Evolutionary conservation across 2,888 invertebrate species (phyloP).

Genomic region (Drosophila multiciliata): DNA sequence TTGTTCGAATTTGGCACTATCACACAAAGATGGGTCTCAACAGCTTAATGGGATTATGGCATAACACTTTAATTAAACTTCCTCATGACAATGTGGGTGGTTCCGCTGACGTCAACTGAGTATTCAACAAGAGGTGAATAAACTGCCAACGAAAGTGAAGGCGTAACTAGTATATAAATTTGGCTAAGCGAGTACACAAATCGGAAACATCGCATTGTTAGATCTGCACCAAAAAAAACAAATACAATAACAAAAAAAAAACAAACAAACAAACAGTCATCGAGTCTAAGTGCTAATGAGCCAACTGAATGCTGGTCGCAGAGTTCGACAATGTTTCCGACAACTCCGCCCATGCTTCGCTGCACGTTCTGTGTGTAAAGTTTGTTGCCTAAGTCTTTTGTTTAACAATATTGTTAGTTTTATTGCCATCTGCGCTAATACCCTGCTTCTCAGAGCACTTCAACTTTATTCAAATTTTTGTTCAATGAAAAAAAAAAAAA

Average conservation of each 20-base stretch:
- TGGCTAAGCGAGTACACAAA: constrained; percentile 6
- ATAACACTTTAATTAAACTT: constrained; percentile 35
- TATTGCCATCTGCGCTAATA: constrained; percentile 1
- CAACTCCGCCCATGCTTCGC: constrained; percentile 52
- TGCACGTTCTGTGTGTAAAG: constrained; percentile 67
- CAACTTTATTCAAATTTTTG: not conserved
- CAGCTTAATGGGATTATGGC: not conserved
- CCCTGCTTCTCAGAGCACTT: not conserved
- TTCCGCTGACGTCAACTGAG: constrained; percentile 55
- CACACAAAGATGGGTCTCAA: not conserved
- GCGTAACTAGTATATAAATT: constrained; percentile 27
- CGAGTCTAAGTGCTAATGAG: constrained; percentile 76
- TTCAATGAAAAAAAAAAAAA: not conserved
- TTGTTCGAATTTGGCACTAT: not conserved
- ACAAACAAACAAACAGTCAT: constrained; percentile 5
- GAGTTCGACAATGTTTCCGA: constrained; percentile 24
- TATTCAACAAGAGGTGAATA: constrained; percentile 60
- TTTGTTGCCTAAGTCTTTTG: constrained; percentile 74
- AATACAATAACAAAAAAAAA: constrained; percentile 17
- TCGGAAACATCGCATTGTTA: constrained; percentile 27
- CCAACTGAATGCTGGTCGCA: constrained; percentile 41
- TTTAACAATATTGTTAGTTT: constrained; percentile 33
- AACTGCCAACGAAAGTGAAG: constrained; percentile 72
- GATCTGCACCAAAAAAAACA: constrained; percentile 39
- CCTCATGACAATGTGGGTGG: constrained; percentile 55